Conservation (phyloP, 2,113 vertebrate species). For the Acrocephalus arundinaceus region DNA sequence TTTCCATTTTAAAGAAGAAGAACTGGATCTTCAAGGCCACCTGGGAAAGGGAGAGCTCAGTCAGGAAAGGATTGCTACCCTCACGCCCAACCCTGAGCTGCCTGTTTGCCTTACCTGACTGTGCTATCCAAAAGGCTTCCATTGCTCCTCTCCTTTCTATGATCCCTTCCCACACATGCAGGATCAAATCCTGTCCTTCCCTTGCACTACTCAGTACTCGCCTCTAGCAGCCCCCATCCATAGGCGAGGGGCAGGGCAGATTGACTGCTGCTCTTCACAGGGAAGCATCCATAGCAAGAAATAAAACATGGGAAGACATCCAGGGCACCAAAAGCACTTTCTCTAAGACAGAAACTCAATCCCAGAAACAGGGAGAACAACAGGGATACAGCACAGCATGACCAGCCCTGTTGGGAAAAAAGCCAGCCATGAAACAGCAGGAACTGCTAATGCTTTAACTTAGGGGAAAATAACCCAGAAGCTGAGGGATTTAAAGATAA, state of each 20-base stretch:
- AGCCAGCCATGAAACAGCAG: background rate
- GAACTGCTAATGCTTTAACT: background rate
- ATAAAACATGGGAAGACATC: background rate
- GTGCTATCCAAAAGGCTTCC: background rate
- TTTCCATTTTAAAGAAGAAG: background rate
- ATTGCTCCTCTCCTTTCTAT: background rate
- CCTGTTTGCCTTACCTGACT: background rate
- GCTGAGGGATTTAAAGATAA: slow-evolving; percentile 28
- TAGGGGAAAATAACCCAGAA: background rate
- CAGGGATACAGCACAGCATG: background rate
- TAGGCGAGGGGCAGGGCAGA: rapidly evolving
- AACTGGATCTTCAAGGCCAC: background rate
- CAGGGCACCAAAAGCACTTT: background rate
- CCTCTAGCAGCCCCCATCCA: background rate
- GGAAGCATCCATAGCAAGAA: background rate
- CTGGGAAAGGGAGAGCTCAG: background rate
- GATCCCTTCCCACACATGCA: rapidly evolving
- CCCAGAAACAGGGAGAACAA: background rate
- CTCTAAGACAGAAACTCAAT: background rate
- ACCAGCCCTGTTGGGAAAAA: background rate
- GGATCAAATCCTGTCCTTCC: background rate
- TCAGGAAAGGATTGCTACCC: background rate
- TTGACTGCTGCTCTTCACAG: background rate
- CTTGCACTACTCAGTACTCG: background rate
- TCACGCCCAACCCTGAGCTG: background rate